Evolutionary conservation across 2,113 vertebrate species (phyloP), one percentile per base, ranked within the genome.

Genomic region (Apaloderma vittatum): DNA sequence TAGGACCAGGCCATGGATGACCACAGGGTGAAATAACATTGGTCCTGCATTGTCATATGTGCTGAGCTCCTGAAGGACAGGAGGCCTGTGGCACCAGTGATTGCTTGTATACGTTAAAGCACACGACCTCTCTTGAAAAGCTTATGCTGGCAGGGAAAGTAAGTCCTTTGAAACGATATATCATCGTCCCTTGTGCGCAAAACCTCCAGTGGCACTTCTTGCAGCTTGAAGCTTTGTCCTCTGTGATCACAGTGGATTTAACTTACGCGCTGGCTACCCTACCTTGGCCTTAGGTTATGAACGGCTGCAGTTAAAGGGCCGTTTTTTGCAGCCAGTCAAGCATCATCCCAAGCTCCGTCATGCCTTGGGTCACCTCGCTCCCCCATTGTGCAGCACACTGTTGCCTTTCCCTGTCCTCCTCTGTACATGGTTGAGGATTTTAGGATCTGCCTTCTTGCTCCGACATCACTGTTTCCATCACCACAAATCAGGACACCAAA

Each of bases 401-500:
- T 10, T 85, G 71, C 9, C 11, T 57, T 93, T 96, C 48, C 70
- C 34, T 91, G 34, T 23, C 8, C 12, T 59, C 15, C 30, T 67
- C 34, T 66, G 26, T 16, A 8, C 0, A 1, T 5, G 12, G 12
- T 17, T 83, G 40, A 34, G 36, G n/a, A 40, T 48, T 36, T 58
- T 37, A 59, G 21, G 40, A 34, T 70, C 73, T 83, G 4, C 20
- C 12, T 55, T 79, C 27, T 65, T 79, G n/a, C 29, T 63, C 43
- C 3, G 2, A 13, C 3, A 3, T 34, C 5, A 2, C 3, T 15
- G 14, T 43, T 70, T 37, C 24, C 51, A 46, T 13, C 67, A 52
- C 17, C 30, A n/a, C 30, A 46, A 19, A 32, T 1, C 1, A 1
- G 4, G 7, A 4, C 18, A 15, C 20, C n/a, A 27, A 30, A 62